Evolutionary conservation across 2,888 invertebrate genomes (phyloP).

Genomic region (Hyalella azteca): DNA sequence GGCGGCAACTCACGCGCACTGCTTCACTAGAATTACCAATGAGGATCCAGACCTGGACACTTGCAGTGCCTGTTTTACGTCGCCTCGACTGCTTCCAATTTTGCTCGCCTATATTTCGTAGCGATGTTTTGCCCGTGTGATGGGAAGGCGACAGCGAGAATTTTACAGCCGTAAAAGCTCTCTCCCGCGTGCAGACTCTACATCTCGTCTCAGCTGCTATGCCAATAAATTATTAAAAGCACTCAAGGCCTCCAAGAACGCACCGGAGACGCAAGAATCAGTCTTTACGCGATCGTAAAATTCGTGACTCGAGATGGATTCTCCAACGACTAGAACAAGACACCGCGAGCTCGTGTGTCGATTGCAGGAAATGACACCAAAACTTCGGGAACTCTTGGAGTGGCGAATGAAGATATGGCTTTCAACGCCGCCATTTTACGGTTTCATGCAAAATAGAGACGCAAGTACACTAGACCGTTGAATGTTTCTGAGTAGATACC

Average conservation of each 20-base stretch:
- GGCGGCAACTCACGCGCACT: neutral
- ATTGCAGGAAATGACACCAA: too few species aligned
- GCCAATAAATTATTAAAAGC: constrained; percentile 10
- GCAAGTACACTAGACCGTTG: too few species aligned
- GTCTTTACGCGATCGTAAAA: constrained; percentile 4
- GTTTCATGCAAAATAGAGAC: too few species aligned
- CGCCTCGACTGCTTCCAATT: neutral
- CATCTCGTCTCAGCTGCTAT: neutral
- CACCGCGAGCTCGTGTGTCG: too few species aligned
- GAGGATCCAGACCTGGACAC: neutral
- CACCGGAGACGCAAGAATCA: neutral
- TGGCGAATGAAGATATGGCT: too few species aligned
- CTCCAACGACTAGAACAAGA: too few species aligned
- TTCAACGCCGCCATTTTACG: too few species aligned
- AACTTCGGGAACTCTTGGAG: too few species aligned
- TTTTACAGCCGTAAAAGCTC: neutral
- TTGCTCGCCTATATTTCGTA: neutral
- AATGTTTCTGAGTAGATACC: too few species aligned
- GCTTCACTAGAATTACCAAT: neutral
- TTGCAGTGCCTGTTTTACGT: neutral
- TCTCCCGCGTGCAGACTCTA: neutral
- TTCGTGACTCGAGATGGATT: too few species aligned
- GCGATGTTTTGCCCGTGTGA: neutral
- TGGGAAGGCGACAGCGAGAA: neutral
- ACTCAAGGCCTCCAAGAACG: neutral